These are phyloP conservation scores for Phasia obesa DNA, from an alignment of 2,888 invertebrate genomes.

Conservation along the genomic window DNA sequence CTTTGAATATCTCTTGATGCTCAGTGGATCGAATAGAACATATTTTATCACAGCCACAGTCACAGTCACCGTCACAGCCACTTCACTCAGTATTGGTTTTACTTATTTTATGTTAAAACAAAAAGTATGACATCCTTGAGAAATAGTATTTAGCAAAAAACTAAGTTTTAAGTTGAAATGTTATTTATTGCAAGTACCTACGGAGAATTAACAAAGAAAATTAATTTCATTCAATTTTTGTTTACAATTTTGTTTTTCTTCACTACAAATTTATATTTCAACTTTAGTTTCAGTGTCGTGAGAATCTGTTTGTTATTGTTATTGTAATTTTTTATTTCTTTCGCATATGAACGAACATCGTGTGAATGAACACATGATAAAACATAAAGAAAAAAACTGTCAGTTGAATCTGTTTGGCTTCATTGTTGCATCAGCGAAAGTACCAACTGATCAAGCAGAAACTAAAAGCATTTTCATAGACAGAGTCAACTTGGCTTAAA, in stretches of 20 bases:
- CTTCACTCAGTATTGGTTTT: not conserved
- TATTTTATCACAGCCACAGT: not conserved
- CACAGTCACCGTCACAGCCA: too few relatives aligned
- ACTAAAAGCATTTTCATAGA: conserved; percentile 9
- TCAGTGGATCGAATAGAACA: not conserved
- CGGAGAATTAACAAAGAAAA: not conserved
- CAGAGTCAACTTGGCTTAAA: conserved; percentile 5
- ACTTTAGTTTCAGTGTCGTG: conserved; percentile 79
- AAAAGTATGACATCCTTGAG: conserved; percentile 41
- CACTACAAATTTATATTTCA: conserved; percentile 25
- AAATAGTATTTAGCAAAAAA: conserved; percentile 12
- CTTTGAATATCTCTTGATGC: conserved; percentile 8
- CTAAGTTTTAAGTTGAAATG: conserved; percentile 24
- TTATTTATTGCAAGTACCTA: conserved; percentile 54
- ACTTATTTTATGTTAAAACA: not conserved
- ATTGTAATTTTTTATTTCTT: conserved; percentile 25
- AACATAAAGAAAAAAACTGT: conserved; percentile 15
- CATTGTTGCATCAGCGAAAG: conserved; percentile 63
- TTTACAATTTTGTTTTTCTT: conserved; percentile 53
- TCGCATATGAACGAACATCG: conserved; percentile 78
- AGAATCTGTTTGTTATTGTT: conserved; percentile 74
- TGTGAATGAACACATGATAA: conserved; percentile 78
- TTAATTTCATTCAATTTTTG: conserved; percentile 64
- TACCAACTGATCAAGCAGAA: conserved; percentile 49
- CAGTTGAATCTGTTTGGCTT: conserved; percentile 62